These are phyloP conservation scores for Leptobrachium leishanense DNA, from an alignment of 2,113 vertebrate genomes.

Conservation along the genomic window DNA sequence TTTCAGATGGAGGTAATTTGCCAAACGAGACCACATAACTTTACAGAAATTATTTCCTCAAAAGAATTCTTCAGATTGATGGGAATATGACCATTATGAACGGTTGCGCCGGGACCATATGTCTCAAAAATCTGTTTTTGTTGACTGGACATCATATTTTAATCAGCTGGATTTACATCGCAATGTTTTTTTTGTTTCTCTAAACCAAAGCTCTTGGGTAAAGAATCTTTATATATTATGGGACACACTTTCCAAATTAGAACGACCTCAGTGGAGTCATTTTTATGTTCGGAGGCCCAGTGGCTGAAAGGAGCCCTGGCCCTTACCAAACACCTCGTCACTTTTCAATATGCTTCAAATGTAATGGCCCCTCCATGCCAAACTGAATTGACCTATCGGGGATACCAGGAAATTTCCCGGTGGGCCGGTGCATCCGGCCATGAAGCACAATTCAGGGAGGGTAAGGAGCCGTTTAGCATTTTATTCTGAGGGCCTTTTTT, in stretches of 20 bases:
- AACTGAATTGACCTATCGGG: too few species aligned
- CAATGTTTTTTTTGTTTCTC: neutral
- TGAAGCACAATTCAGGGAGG: too few species aligned
- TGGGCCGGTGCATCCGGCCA: too few species aligned
- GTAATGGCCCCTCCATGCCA: too few species aligned
- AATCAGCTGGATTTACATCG: neutral
- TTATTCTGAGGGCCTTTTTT: too few species aligned
- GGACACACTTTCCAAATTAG: neutral
- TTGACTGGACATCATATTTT: neutral
- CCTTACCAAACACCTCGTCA: too few species aligned
- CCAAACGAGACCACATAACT: neutral
- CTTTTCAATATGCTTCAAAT: too few species aligned
- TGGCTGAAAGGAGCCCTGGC: too few species aligned
- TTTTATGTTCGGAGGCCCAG: neutral
- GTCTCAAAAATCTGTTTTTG: neutral
- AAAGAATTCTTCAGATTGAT: neutral
- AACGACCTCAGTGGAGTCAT: neutral
- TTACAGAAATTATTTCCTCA: conserved; percentile 5
- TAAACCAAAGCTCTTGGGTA: neutral
- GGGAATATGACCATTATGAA: neutral
- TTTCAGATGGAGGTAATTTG: neutral
- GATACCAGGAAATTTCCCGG: too few species aligned
- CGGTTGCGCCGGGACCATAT: neutral
- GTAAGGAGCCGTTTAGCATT: too few species aligned
- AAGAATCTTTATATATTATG: neutral